Conservation (phyloP, 2,113 vertebrate species). For the Lonchura striata region DNA sequence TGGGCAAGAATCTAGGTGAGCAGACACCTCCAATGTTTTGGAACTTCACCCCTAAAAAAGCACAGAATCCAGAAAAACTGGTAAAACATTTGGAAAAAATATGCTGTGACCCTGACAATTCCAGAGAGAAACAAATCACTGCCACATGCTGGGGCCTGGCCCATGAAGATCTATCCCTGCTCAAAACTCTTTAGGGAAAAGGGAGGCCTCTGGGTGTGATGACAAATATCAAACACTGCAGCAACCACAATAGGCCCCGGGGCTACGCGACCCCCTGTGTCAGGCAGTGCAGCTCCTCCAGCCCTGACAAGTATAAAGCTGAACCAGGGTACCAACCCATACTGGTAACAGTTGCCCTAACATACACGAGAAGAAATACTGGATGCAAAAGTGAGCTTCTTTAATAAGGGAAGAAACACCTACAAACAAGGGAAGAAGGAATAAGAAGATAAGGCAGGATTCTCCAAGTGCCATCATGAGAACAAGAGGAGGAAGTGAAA, state of each 20-base stretch:
- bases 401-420: neutral
- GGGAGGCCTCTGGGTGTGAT: neutral
- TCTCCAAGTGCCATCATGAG: neutral
- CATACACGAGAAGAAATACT: neutral
- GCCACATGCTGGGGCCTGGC: neutral
- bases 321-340: neutral
- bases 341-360: neutral
- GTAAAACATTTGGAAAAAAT: neutral
- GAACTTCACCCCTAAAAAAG: neutral
- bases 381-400: neutral
- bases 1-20: neutral
- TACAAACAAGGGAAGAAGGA: neutral
- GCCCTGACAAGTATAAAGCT: neutral
- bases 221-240: neutral
- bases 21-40: neutral
- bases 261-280: accelerated
- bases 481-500: neutral
- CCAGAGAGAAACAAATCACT: neutral
- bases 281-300: neutral
- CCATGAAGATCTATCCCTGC: neutral
- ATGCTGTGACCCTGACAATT: neutral
- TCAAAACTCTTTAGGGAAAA: neutral
- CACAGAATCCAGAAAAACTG: neutral
- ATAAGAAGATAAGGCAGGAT: neutral
- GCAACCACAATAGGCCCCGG: neutral